A percentile compares a stretch with the other conserved stretches of the same genome.
Evolutionary conservation across 2,888 invertebrate species (phyloP).

Genomic region (Acanthosepion pharaonis): DNA sequence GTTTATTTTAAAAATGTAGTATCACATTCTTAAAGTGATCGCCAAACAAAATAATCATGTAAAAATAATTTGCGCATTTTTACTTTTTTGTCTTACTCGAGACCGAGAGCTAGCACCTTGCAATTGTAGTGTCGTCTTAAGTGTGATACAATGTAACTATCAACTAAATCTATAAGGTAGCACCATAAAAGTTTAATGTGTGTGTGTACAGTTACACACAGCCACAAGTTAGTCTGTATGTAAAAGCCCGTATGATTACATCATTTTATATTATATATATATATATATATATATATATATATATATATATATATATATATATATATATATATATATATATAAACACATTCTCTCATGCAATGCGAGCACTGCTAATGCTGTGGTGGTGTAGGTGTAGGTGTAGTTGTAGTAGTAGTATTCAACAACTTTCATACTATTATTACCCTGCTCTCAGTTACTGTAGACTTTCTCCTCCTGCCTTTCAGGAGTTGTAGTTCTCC

Average conservation of each 20-base stretch:
- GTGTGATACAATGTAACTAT: too few species aligned
- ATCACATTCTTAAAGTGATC: too few species aligned
- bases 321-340: neutral
- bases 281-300: conserved; percentile 35
- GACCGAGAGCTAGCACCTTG: too few species aligned
- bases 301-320: conserved; percentile 39
- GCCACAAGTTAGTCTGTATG: neutral
- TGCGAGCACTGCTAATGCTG: neutral
- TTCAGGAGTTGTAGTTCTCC: neutral
- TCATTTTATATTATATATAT: conserved; percentile 14
- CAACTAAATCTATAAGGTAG: too few species aligned
- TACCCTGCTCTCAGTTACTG: neutral
- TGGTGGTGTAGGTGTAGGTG: too few species aligned
- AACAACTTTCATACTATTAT: neutral
- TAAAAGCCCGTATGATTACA: neutral
- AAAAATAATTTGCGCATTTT: too few species aligned
- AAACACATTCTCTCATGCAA: neutral
- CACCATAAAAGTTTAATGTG: too few species aligned
- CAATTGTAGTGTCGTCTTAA: too few species aligned
- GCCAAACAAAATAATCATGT: too few species aligned
- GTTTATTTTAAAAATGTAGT: too few species aligned
- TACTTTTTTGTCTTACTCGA: too few species aligned
- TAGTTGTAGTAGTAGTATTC: neutral
- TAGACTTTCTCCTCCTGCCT: neutral
- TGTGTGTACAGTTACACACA: neutral